Evolutionary conservation across 2,888 invertebrate species (phyloP).

Genomic region (Scaptomyza cyrtandrae): DNA sequence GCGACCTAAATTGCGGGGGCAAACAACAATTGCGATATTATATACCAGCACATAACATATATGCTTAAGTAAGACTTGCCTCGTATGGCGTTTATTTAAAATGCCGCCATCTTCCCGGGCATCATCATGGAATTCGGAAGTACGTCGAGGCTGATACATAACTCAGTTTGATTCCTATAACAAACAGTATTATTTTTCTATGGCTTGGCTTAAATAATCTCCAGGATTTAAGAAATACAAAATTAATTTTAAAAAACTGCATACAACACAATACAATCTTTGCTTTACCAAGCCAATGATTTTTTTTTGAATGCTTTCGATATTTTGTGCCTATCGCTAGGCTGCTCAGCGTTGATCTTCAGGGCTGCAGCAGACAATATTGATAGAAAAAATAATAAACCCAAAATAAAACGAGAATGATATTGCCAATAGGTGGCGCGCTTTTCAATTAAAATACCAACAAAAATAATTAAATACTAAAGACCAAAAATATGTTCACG

Average conservation of each 20-base stretch:
- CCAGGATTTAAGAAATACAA: neutral
- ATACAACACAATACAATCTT: neutral
- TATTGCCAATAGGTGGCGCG: neutral
- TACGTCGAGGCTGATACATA: conserved; percentile 81
- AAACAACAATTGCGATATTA: neutral
- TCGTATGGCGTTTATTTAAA: conserved; percentile 59
- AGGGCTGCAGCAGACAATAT: conserved; percentile 22
- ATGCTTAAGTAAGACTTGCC: conserved; percentile 49
- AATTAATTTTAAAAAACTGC: neutral
- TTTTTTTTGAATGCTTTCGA: neutral
- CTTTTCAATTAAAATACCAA: neutral
- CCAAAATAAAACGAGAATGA: neutral
- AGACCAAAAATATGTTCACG: conserved; percentile 15
- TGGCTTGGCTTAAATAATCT: neutral
- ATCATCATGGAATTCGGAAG: conserved; percentile 79
- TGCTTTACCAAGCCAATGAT: conserved; percentile 13
- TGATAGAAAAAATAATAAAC: neutral
- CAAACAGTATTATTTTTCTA: neutral
- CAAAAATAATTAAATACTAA: neutral
- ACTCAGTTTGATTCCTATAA: neutral
- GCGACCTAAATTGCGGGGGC: conserved; percentile 23
- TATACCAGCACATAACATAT: neutral
- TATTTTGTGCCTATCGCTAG: conserved; percentile 14
- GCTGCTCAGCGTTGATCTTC: neutral
- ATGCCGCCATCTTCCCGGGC: conserved; percentile 51